These are phyloP conservation scores for Urocynchramus pylzowi DNA, from an alignment of 2,113 vertebrate species.

Conservation along the genomic window DNA sequence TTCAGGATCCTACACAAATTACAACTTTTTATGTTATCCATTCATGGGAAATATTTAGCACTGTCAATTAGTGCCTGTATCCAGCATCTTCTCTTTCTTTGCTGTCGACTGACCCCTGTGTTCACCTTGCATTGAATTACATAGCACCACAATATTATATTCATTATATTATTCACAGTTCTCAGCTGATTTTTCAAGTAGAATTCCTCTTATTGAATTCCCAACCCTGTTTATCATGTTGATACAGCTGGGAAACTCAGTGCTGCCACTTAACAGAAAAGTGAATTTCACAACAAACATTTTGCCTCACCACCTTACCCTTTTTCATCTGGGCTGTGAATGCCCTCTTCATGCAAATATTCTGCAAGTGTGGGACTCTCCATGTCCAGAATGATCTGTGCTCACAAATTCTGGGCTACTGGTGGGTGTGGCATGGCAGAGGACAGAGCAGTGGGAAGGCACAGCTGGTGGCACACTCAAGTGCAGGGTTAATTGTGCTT, in stretches of 20 bases:
- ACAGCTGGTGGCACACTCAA: neutral
- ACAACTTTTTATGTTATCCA: neutral
- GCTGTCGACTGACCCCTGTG: neutral
- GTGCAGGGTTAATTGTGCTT: neutral
- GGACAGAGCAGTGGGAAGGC: neutral
- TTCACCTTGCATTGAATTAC: neutral
- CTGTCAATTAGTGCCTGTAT: neutral
- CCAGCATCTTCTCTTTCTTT: neutral
- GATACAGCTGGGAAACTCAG: neutral
- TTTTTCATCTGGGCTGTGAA: neutral
- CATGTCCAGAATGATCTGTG: fast-evolving
- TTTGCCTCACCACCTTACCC: neutral
- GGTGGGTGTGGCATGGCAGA: neutral
- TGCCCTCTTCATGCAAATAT: neutral
- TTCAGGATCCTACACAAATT: neutral
- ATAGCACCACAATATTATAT: too few species aligned
- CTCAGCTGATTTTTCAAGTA: neutral
- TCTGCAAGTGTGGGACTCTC: neutral
- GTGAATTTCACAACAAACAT: neutral
- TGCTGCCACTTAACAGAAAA: neutral
- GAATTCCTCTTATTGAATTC: neutral
- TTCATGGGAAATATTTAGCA: neutral
- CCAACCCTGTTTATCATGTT: neutral
- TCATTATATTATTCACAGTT: neutral
- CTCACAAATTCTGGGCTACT: neutral